Conservation (phyloP, 2,888 invertebrate genomes). For the Hecatera dysodea region DNA sequence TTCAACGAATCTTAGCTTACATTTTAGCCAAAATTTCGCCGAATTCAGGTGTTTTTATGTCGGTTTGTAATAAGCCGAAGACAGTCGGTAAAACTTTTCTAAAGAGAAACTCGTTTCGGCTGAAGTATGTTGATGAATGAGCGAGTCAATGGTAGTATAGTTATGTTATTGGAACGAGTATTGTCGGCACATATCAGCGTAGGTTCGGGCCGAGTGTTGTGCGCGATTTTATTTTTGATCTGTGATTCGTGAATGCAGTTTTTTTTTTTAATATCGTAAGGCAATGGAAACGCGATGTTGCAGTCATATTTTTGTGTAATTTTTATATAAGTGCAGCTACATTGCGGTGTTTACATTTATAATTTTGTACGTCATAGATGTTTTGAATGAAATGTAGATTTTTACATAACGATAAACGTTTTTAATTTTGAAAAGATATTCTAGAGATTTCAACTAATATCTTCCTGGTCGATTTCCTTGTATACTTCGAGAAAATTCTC, state of each 20-base stretch:
- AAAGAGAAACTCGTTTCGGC: conserved; percentile 35
- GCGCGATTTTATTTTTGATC: conserved; percentile 79
- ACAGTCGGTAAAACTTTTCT: conserved; percentile 38
- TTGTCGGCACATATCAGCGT: conserved; percentile 83
- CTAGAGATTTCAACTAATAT: conserved; percentile 62
- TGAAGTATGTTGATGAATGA: conserved; percentile 22
- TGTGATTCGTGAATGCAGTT: conserved; percentile 87
- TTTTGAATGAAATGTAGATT: conserved; percentile 68
- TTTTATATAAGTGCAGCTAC: conserved; percentile 76
- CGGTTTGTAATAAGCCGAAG: conserved; percentile 21
- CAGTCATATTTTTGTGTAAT: conserved; percentile 74
- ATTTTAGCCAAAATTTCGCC: conserved; percentile 44
- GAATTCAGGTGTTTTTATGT: conserved; percentile 27
- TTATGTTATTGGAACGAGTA: conserved; percentile 54
- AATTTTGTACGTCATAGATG: conserved; percentile 73
- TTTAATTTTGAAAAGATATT: conserved; percentile 68
- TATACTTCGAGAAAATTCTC: conserved; percentile 51
- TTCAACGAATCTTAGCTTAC: conserved; percentile 59
- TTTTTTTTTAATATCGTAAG: conserved; percentile 68
- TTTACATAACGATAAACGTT: conserved; percentile 63
- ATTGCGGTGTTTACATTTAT: conserved; percentile 70
- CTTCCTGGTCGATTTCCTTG: conserved; percentile 63
- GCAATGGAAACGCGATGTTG: conserved; percentile 65
- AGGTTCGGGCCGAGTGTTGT: conserved; percentile 74
- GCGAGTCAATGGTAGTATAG: conserved; percentile 48